Conservation (phyloP, 2,888 invertebrate genomes). For the Macrosiphum euphorbiae region DNA sequence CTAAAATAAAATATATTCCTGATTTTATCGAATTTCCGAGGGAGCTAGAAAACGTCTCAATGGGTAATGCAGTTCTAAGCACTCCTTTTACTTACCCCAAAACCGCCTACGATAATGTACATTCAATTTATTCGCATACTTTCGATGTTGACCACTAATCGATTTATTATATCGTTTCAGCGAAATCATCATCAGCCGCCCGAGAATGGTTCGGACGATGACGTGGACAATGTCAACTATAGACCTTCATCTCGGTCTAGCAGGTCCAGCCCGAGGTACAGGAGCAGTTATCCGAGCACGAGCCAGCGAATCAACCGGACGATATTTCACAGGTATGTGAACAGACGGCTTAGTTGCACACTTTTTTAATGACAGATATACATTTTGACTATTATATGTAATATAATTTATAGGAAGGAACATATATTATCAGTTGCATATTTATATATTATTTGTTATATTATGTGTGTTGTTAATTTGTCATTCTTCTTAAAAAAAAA, state of each 20-base stretch:
- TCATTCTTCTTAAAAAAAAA: background rate
- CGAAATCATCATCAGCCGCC: conserved; percentile 53
- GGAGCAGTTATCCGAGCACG: conserved; percentile 62
- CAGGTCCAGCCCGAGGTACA: conserved; percentile 57
- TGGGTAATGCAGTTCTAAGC: background rate
- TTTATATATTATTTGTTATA: background rate
- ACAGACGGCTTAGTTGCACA: background rate
- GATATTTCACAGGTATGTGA: conserved; percentile 51
- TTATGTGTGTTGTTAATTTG: background rate
- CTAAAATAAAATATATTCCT: no score
- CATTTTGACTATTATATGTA: background rate
- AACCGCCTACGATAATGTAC: background rate
- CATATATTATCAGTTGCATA: background rate
- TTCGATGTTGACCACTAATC: background rate
- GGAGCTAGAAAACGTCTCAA: no score
- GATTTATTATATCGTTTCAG: background rate
- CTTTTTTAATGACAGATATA: background rate
- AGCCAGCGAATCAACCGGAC: conserved; percentile 60
- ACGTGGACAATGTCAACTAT: conserved; percentile 62
- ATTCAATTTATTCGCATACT: background rate
- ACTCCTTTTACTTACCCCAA: background rate
- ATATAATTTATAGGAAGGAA: background rate
- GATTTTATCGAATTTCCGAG: no score
- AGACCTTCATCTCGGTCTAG: conserved; percentile 59
- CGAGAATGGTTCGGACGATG: conserved; percentile 58